These are phyloP conservation scores for Tylochromis polylepis DNA, from an alignment of 2,113 vertebrate species.

Conservation along the genomic window DNA sequence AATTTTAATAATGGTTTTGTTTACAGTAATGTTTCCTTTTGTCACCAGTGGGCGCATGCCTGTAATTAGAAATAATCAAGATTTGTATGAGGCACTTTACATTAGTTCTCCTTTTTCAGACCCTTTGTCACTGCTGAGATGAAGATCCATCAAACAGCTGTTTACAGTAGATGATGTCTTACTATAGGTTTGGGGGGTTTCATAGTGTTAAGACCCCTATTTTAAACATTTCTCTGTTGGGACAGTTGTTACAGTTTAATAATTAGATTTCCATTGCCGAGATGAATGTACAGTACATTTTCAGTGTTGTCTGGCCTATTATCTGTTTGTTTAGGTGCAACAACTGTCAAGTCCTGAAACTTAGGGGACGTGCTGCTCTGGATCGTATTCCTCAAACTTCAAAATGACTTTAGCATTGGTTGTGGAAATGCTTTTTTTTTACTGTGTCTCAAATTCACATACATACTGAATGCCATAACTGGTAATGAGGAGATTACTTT, in stretches of 20 bases:
- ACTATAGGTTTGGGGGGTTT: neutral
- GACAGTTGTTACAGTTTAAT: neutral
- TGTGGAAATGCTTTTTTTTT: neutral
- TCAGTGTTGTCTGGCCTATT: neutral
- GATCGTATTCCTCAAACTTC: fast-evolving
- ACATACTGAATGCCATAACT: neutral
- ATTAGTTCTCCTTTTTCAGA: neutral
- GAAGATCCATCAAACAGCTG: neutral
- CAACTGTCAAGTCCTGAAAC: neutral
- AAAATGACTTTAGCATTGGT: neutral
- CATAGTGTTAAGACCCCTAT: neutral
- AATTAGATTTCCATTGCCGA: neutral
- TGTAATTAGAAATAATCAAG: neutral
- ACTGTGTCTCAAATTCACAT: neutral
- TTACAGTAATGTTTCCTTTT: too few relatives aligned
- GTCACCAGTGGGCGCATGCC: fast-evolving
- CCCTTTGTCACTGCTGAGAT: neutral
- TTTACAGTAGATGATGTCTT: neutral
- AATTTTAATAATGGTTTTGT: neutral
- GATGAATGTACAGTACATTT: neutral
- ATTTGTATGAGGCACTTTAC: neutral
- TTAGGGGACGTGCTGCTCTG: neutral
- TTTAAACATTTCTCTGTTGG: neutral
- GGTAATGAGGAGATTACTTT: neutral
- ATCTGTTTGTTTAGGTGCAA: neutral